A percentile compares a stretch with the other conserved stretches of the same genome.
Evolutionary conservation across 2,797 vertebrate species (phyloP).

Genomic region (Choloepus didactylus): DNA sequence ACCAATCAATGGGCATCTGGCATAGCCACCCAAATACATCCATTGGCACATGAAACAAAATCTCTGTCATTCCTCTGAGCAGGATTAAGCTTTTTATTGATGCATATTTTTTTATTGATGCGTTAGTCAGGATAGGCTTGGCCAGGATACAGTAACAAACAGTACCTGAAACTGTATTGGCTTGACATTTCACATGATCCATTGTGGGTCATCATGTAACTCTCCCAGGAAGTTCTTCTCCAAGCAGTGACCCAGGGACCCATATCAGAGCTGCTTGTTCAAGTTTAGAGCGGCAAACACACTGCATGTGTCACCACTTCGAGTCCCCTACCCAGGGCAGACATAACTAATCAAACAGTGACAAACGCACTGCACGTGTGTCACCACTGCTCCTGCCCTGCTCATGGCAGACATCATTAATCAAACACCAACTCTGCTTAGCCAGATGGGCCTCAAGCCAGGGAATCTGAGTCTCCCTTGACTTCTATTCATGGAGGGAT

Average conservation of each 20-base stretch:
- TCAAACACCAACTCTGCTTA: conserved; percentile 1
- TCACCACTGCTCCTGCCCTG: not conserved
- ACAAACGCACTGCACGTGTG: not conserved
- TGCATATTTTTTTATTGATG: not conserved
- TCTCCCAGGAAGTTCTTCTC: conserved; percentile 22
- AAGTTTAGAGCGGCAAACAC: not conserved
- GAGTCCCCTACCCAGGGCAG: not conserved
- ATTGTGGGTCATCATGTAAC: not conserved
- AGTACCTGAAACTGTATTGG: not conserved
- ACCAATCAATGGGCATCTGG: not conserved
- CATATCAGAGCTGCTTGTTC: not conserved
- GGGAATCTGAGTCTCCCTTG: not conserved
- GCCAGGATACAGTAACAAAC: not conserved
- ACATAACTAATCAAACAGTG: conserved; percentile 5
- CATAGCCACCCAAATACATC: not conserved
- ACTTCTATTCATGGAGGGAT: conserved; percentile 7
- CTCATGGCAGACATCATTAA: conserved; percentile 42
- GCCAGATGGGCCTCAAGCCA: not conserved
- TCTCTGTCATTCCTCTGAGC: not conserved
- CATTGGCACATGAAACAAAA: not conserved
- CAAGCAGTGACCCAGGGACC: not conserved
- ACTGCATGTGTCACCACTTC: not conserved
- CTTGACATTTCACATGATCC: not conserved
- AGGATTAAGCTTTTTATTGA: not conserved
- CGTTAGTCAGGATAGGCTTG: not conserved